Base-by-base conservation (phyloP, 2,797 vertebrate species). In the Semotilus atromaculatus region DNA sequence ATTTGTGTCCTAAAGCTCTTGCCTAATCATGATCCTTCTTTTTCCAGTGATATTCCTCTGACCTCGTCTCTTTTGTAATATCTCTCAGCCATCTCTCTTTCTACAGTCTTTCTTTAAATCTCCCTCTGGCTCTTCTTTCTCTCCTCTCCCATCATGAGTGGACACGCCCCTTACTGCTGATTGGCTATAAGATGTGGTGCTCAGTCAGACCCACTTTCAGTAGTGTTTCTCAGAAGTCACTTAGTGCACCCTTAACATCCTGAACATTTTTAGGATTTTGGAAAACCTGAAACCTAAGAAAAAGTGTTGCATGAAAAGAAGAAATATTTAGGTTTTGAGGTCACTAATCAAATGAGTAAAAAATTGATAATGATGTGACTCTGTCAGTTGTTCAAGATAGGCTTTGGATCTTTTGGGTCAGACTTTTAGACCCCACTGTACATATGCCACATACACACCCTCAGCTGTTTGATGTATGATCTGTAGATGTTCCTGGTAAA, bases 401-500 rank as follows among this genome's bases (percentile, higher is more conserved):
- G 1, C n/a, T 45, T 72, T 18, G n/a, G 70, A 72, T 48, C 5
- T 48, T 18, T 48, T 48, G 45, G 23, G 11, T 71, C 36, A 62
- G 45, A 43, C 9, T 21, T 73, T 82, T 82, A 29, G 38, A 82
- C 68, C 7, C 53, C 55, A 62, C 53, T 60, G 13, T 72, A 45
- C 40, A 74, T 38, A 34, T 0, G 21, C 48, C n/a, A 29, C 53
- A 72, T 11, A 68, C 21, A 38, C 23, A 45, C 38, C 23, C 53
- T 7, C 29, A 34, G 29, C 23, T 21, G 26, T 45, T 26, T 60
- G 19, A 82, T 14, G 29, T 29, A 19, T 51, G 31, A 75, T 53
- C 40, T 45, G 4, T n/a, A 81, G 38, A 62, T 81, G 80, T 73
- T 62, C 55, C 53, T 21, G 11, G 68, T 64, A 48, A 45, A 66